Conservation (phyloP, 2,888 invertebrate species). For the Lasioglossum figueresi region DNA sequence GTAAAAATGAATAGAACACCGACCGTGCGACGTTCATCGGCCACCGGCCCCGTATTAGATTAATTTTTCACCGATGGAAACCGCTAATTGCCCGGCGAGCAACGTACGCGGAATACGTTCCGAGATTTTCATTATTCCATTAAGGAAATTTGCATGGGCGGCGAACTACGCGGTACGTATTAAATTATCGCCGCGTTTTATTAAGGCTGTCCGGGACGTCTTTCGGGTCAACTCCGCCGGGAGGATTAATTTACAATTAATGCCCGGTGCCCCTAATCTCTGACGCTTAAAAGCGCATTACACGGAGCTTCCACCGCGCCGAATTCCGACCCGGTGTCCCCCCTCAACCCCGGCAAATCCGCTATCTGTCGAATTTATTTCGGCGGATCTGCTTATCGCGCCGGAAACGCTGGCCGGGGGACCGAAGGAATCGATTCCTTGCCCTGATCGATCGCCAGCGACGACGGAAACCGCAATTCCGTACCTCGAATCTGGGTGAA, state of each 20-base stretch:
- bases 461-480: neutral
- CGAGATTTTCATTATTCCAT: constrained; percentile 53
- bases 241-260: constrained; percentile 50
- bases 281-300: constrained; percentile 41
- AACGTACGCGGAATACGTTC: constrained; percentile 27
- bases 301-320: neutral
- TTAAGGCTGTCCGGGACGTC: constrained; percentile 33
- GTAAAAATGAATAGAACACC: constrained; percentile 26
- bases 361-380: constrained; percentile 21
- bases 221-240: constrained; percentile 43
- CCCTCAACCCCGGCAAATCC: neutral
- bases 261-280: constrained; percentile 40
- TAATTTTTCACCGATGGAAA: constrained; percentile 48
- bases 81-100: constrained; percentile 42
- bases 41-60: constrained; percentile 34
- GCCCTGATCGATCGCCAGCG: neutral
- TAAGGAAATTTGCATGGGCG: constrained; percentile 40
- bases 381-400: constrained; percentile 14
- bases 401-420: neutral
- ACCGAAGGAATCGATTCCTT: constrained; percentile 19
- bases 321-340: constrained; percentile 19
- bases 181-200: constrained; percentile 48
- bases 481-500: neutral
- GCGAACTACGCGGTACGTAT: constrained; percentile 36
- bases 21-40: neutral